Percentiles rank a stretch among this genome's conserved stretches.
Evolutionary conservation across 1,140 invertebrate genomes (phyloP).

Genomic region (Cylas formicarius): DNA sequence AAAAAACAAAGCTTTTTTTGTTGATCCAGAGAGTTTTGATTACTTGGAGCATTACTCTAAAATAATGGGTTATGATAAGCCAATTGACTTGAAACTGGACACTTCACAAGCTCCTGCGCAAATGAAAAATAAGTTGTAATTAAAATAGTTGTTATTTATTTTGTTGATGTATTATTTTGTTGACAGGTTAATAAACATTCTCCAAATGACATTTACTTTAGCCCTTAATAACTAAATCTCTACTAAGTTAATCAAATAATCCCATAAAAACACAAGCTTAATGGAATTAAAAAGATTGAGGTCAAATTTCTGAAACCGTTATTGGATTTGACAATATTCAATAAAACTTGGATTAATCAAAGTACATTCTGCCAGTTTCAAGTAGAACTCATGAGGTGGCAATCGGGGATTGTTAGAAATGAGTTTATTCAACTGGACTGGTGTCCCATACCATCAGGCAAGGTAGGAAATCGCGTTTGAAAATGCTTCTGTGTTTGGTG

Average conservation of each 20-base stretch:
- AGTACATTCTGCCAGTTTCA: constrained; percentile 17
- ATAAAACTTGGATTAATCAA: constrained; percentile 7
- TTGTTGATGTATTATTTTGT: constrained; percentile 2
- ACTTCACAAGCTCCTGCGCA: background rate
- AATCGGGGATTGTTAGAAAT: constrained; percentile 6
- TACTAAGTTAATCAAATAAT: background rate
- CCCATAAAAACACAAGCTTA: constrained; percentile 8
- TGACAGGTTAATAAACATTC: background rate
- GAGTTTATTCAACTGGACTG: constrained; percentile 24
- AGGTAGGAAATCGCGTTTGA: constrained; percentile 16
- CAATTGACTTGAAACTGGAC: constrained; percentile 69
- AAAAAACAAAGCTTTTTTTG: constrained; percentile 5
- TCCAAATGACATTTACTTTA: background rate
- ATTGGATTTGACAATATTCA: constrained; percentile 14
- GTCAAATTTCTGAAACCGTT: too few species aligned
- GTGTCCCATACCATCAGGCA: constrained; percentile 16
- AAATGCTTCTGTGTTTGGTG: background rate
- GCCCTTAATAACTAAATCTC: background rate
- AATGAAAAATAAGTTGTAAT: constrained; percentile 3
- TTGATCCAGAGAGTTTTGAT: constrained; percentile 58
- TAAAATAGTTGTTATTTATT: background rate
- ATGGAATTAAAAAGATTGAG: constrained; percentile 16
- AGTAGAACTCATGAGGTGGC: constrained; percentile 2
- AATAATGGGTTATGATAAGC: constrained; percentile 88
- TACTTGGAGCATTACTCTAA: constrained; percentile 67